Evolutionary conservation across 2,888 invertebrate genomes (phyloP).

Genomic region (Apeira syringaria): DNA sequence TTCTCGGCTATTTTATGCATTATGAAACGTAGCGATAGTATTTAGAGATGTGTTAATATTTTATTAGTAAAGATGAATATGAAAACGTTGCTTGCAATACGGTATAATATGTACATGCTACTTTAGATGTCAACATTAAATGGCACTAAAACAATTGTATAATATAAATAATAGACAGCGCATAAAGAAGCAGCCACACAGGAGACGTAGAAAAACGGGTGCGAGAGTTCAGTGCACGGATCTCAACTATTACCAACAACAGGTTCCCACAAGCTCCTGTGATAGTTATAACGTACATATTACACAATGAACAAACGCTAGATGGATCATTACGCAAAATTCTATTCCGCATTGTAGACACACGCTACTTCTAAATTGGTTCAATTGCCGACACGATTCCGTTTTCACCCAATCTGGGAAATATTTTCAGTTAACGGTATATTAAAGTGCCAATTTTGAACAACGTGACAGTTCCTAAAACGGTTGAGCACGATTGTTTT

Average conservation of each 20-base stretch:
- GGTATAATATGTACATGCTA: too few relatives aligned
- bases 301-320: slow-evolving; percentile 60
- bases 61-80: too few relatives aligned
- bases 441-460: slow-evolving; percentile 33
- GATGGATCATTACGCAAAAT: slow-evolving; percentile 33
- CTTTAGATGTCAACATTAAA: too few relatives aligned
- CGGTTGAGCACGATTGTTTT: slow-evolving; percentile 33
- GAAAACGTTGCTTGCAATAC: too few relatives aligned
- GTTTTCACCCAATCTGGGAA: slow-evolving; percentile 31
- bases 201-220: slow-evolving; percentile 60
- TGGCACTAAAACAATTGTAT: too few relatives aligned
- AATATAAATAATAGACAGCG: too few relatives aligned
- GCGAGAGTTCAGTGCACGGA: slow-evolving; percentile 66
- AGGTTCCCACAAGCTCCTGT: slow-evolving; percentile 61
- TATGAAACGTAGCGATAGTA: too few relatives aligned
- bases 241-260: slow-evolving; percentile 45
- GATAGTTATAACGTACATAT: slow-evolving; percentile 52
- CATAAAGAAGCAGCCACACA: slow-evolving; percentile 54
- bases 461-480: slow-evolving; percentile 33
- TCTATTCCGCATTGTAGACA: slow-evolving; percentile 8
- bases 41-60: too few relatives aligned
- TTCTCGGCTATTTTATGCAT: too few relatives aligned
- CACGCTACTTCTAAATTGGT: slow-evolving; percentile 10
- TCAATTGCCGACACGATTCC: slow-evolving; percentile 26
- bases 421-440: slow-evolving; percentile 31